These are phyloP conservation scores for Malurus leucopterus DNA, from an alignment of 2,797 vertebrate species.

Conservation along the genomic window DNA sequence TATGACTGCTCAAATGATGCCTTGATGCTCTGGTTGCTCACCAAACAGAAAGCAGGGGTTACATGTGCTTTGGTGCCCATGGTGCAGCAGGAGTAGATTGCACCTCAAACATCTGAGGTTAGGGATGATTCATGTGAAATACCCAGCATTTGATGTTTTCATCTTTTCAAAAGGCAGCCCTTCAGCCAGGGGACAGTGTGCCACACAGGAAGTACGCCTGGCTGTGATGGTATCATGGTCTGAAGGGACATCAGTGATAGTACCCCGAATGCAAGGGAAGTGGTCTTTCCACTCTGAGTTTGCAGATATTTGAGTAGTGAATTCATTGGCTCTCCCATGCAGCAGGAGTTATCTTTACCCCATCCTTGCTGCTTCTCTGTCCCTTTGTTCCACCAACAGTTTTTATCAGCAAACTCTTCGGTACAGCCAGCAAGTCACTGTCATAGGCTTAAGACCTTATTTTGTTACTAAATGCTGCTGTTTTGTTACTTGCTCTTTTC, in stretches of 20 bases:
- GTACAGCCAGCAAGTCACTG: not conserved
- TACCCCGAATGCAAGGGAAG: not conserved
- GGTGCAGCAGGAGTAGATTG: not conserved
- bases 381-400: not conserved
- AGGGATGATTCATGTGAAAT: not conserved
- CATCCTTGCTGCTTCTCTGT: not conserved
- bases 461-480: not conserved
- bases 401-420: not conserved
- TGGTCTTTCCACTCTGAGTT: not conserved
- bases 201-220: not conserved
- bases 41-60: not conserved
- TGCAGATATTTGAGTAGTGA: not conserved
- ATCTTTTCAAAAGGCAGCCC: not conserved
- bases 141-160: not conserved
- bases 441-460: not conserved
- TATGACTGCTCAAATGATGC: not conserved
- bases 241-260: not conserved
- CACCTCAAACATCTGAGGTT: not conserved
- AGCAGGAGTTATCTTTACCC: not conserved
- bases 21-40: not conserved
- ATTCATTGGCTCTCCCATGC: not conserved
- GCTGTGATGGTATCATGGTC: not conserved
- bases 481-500: not conserved
- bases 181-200: not conserved
- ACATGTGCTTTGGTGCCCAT: not conserved